Evolutionary conservation across 1,140 invertebrate species (phyloP).

Genomic region (Scaptomyza montana): DNA sequence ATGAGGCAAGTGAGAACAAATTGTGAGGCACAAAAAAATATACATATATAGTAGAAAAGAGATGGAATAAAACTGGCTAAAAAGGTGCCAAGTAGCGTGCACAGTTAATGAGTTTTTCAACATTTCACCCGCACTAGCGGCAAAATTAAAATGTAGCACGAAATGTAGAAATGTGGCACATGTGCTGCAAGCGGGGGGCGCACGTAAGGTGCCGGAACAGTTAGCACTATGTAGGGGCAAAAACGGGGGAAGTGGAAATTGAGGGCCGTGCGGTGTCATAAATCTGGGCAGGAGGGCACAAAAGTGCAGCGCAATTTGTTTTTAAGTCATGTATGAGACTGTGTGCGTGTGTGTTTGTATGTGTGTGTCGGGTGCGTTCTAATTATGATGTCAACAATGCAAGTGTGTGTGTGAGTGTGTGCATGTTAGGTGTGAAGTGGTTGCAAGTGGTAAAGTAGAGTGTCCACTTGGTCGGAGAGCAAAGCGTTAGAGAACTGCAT

Average conservation of each 20-base stretch:
- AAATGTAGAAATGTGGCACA: conserved; percentile 76
- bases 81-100: conserved; percentile 81
- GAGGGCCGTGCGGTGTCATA: conserved; percentile 71
- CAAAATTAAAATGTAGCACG: conserved; percentile 78
- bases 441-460: conserved; percentile 39
- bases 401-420: conserved; percentile 2
- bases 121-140: conserved; percentile 28
- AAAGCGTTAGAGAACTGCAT: conserved; percentile 19
- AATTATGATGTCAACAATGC: conserved; percentile 25
- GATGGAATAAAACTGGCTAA: conserved; percentile 11
- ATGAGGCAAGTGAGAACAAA: conserved; percentile 52
- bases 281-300: conserved; percentile 63
- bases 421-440: conserved; percentile 29
- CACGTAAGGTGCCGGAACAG: conserved; percentile 6
- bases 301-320: conserved; percentile 76
- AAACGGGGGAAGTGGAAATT: conserved; percentile 28
- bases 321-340: conserved; percentile 56
- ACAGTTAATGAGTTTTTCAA: conserved; percentile 80
- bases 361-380: conserved; percentile 45
- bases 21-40: conserved; percentile 49
- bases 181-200: conserved; percentile 17
- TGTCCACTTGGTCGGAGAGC: conserved; percentile 31
- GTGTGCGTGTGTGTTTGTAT: conserved; percentile 32
- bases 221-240: background rate
- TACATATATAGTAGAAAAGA: conserved; percentile 12